phyloP scores from a whole-genome alignment of 2,797 vertebrate genomes.

The Pygocentrus nattereri region DNA sequence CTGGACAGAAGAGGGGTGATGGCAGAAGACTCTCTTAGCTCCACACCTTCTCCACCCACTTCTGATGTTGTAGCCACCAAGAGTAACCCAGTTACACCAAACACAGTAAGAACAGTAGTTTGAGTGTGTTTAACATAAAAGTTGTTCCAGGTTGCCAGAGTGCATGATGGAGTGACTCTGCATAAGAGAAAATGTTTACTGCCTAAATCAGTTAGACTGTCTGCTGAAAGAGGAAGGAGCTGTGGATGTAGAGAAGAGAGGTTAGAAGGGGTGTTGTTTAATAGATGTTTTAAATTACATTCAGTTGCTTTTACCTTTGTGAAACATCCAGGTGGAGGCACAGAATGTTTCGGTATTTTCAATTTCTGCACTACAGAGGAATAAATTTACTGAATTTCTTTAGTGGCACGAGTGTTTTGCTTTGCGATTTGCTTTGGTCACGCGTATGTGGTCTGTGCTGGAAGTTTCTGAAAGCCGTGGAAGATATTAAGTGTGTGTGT shows the following conservation, averaged over 20 bases:
- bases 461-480: neutral
- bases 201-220: constrained; percentile 58
- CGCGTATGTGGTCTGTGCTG: neutral
- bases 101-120: constrained; percentile 72
- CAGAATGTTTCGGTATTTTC: neutral
- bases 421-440: neutral
- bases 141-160: neutral
- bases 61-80: constrained; percentile 56
- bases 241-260: neutral
- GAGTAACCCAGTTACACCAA: constrained; percentile 69
- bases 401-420: neutral
- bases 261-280: constrained; percentile 21
- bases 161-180: neutral
- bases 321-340: neutral
- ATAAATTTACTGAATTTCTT: neutral
- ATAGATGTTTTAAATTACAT: constrained; percentile 32
- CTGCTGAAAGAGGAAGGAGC: constrained; percentile 15
- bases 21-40: constrained; percentile 65
- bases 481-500: neutral
- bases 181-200: constrained; percentile 41
- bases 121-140: constrained; percentile 17
- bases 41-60: constrained; percentile 49
- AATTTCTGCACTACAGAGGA: neutral
- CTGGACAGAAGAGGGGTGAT: constrained; percentile 83
- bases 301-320: constrained; percentile 6